These are phyloP conservation scores for Clusia tigrina DNA, from an alignment of 2,888 invertebrate species.

Conservation along the genomic window DNA sequence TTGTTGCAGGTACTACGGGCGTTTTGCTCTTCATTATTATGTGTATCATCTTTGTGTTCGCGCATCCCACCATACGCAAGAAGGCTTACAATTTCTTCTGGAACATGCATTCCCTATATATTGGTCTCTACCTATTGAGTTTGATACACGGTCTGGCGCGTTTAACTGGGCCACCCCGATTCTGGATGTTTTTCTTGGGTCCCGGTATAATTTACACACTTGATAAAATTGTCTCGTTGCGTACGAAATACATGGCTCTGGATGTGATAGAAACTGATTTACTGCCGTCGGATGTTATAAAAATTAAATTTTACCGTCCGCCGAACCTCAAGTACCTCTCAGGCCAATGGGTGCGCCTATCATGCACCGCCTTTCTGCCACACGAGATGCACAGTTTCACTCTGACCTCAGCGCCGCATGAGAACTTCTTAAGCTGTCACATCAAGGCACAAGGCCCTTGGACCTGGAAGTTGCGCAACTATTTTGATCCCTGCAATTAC, in stretches of 20 bases:
- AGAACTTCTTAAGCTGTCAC: constrained; percentile 92
- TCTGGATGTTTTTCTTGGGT: constrained; percentile 93
- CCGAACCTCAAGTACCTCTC: constrained; percentile 93
- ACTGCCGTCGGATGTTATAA: constrained; percentile 91
- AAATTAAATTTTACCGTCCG: constrained; percentile 93
- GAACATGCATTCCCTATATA: constrained; percentile 90
- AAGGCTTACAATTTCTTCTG: constrained; percentile 96
- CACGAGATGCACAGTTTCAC: constrained; percentile 96
- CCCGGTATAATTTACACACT: constrained; percentile 89
- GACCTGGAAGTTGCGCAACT: constrained; percentile 96
- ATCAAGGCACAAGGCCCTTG: constrained; percentile 91
- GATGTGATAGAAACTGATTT: constrained; percentile 94
- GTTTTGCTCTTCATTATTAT: constrained; percentile 88
- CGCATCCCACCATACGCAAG: constrained; percentile 90
- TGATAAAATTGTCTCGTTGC: constrained; percentile 91
- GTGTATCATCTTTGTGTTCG: constrained; percentile 96
- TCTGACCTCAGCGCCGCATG: constrained; percentile 93
- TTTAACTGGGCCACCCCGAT: constrained; percentile 88
- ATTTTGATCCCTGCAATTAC: constrained; percentile 92
- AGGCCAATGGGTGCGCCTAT: constrained; percentile 93
- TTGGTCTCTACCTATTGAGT: constrained; percentile 83
- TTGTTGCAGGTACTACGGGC: constrained; percentile 78
- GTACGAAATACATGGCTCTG: constrained; percentile 90
- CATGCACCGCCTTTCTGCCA: constrained; percentile 88
- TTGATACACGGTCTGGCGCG: constrained; percentile 91